A percentile compares a stretch with the other conserved stretches of the same genome.
phyloP scores from a whole-genome alignment of 2,888 invertebrate genomes.

The Azorinus chamasolen region DNA sequence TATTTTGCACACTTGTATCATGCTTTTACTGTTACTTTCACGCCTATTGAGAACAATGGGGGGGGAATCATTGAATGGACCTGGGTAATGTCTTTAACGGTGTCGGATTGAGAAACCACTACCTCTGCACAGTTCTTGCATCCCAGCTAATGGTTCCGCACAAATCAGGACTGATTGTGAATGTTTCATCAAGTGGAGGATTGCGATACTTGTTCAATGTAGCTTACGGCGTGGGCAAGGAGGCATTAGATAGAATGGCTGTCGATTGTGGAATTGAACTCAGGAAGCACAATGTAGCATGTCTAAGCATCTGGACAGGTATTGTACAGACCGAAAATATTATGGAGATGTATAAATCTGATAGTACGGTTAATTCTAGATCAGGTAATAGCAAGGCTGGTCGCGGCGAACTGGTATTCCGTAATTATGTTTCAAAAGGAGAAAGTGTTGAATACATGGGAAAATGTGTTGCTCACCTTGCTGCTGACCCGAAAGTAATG shows the following conservation, averaged over 20 bases:
- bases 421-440: constrained; percentile 37
- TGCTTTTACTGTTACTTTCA: too few relatives aligned
- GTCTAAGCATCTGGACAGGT: constrained; percentile 87
- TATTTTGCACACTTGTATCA: too few relatives aligned
- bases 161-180: constrained; percentile 86
- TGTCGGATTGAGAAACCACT: constrained; percentile 87
- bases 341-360: background rate
- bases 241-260: constrained; percentile 87
- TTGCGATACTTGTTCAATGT: constrained; percentile 86
- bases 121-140: constrained; percentile 86
- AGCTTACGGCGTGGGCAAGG: constrained; percentile 87
- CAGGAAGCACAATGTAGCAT: constrained; percentile 82
- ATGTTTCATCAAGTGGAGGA: constrained; percentile 86
- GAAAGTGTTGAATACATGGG: constrained; percentile 78
- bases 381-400: background rate
- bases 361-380: background rate
- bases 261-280: constrained; percentile 87
- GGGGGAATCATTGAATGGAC: too few relatives aligned
- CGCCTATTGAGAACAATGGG: too few relatives aligned
- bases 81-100: too few relatives aligned
- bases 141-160: constrained; percentile 85
- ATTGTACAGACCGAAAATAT: constrained; percentile 85
- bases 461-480: constrained; percentile 70
- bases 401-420: background rate
- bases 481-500: constrained; percentile 78